Evolutionary conservation across 2,888 invertebrate genomes (phyloP), one percentile per base, ranked within the genome.

Genomic region (Drymonia ruficornis): DNA sequence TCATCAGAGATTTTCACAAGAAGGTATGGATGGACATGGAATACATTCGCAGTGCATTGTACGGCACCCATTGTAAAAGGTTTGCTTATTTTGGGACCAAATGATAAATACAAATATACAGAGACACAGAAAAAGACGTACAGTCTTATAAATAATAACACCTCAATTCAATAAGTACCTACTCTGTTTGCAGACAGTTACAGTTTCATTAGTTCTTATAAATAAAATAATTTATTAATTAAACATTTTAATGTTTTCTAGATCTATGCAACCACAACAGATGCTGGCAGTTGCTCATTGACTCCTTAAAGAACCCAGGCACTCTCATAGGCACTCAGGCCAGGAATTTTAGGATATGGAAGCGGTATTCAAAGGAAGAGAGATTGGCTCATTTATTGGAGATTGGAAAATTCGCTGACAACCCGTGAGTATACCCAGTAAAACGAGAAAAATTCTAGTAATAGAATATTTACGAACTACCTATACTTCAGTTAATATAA

Each of bases 241-340:
- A 34, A 28, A 1, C 11, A 15, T n/a, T 4, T 38, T 38, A 7
- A 16, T 43, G 12, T 52, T 78, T 80, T 36, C 66, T n/a, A 91
- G 91, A 91, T 74, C 71, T 91, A 53, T 91, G 91, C 64, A 87
- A 76, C 55, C 91, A 91, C 62, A 80, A 91, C 55, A 76, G 84
- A 59, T 72, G 83, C 53, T 91, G 91, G 90, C 63, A 86, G 59
- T 70, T 83, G 8, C 65, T 81, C 11, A 52, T 80, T 0, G 89
- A 90, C 42, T 68, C 87, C 4, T 38, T 89, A 16, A 78, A 76
- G 53, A 60, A 81, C 52, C 89, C 87, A 1, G 83, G 82, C 0
- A 72, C 81, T 4, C 12, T 91, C 8, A 53, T 90, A 19, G 91
- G 85, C 0, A 80, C 79, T 50, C 63, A 81, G 47, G 90, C 90